A percentile compares a stretch with the other conserved stretches of the same genome.
phyloP scores from a whole-genome alignment of 92 coral and sea anemone genomes.

The Metridium senile region DNA sequence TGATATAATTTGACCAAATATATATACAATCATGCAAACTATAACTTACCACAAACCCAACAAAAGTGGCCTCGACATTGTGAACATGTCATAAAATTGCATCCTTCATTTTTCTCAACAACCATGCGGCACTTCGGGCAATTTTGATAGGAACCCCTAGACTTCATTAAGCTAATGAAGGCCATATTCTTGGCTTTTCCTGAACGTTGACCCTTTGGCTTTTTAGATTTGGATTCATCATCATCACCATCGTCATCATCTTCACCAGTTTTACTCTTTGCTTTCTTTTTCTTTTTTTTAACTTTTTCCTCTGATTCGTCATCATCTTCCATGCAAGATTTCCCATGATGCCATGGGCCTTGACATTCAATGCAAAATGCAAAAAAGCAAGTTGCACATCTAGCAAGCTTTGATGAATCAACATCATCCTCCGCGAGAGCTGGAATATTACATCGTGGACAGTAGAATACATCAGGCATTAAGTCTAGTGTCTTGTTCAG shows the following conservation, averaged over 20 bases:
- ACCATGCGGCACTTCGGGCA: slow-evolving; percentile 86
- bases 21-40: no score
- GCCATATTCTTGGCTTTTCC: not conserved
- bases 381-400: slow-evolving; percentile 78
- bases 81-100: slow-evolving; percentile 90
- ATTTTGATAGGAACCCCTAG: slow-evolving; percentile 65
- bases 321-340: slow-evolving; percentile 61
- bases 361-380: slow-evolving; percentile 93
- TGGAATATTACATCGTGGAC: slow-evolving; percentile 88
- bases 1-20: no score
- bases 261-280: slow-evolving; percentile 4
- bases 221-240: not conserved
- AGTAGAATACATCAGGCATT: slow-evolving; percentile 86
- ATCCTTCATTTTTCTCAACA: slow-evolving; percentile 86
- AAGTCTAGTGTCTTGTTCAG: slow-evolving; percentile 78
- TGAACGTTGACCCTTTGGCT: slow-evolving; percentile 1
- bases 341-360: slow-evolving; percentile 79
- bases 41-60: slow-evolving; percentile 96
- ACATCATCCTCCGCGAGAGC: slow-evolving; percentile 81
- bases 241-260: slow-evolving; percentile 1
- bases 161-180: slow-evolving; percentile 67
- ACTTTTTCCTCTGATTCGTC: slow-evolving; percentile 7
- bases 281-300: slow-evolving; percentile 24
- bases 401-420: slow-evolving; percentile 78
- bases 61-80: slow-evolving; percentile 85